Evolutionary conservation across 2,888 invertebrate genomes (phyloP).

Genomic region (Ctena decussata): DNA sequence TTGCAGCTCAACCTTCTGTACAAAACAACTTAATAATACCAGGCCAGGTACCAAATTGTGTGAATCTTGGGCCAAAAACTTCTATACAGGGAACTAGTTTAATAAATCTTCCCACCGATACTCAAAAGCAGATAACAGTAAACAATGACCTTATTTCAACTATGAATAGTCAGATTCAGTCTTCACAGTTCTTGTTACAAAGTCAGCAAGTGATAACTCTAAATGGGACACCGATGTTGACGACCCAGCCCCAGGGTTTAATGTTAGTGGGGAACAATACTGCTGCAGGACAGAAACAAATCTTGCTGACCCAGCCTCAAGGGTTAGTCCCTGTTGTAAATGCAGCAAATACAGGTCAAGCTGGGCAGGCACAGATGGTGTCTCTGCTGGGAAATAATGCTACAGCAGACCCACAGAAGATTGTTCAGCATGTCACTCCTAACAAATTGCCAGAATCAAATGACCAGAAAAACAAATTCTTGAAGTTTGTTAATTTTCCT

Average conservation of each 20-base stretch:
- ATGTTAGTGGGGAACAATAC: neutral
- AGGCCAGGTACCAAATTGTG: neutral
- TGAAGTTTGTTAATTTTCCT: conserved; percentile 54
- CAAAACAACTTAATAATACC: neutral
- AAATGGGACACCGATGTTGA: neutral
- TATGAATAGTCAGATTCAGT: neutral
- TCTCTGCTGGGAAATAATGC: neutral
- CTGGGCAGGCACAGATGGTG: neutral
- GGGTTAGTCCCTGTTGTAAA: neutral
- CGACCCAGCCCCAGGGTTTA: neutral
- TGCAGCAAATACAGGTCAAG: neutral
- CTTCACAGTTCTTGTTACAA: neutral
- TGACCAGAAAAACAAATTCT: conserved; percentile 43
- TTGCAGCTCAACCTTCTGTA: neutral
- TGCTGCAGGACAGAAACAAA: neutral
- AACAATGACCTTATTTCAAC: neutral
- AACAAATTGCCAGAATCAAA: neutral
- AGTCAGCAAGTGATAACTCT: conserved; percentile 17
- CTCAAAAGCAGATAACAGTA: neutral
- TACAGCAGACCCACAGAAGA: neutral
- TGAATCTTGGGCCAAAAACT: neutral
- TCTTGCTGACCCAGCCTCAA: neutral
- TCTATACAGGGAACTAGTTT: neutral
- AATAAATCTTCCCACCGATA: neutral
- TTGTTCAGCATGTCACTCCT: neutral